phyloP scores from a whole-genome alignment of 2,888 invertebrate species.

The Latrodectus hesperus region DNA sequence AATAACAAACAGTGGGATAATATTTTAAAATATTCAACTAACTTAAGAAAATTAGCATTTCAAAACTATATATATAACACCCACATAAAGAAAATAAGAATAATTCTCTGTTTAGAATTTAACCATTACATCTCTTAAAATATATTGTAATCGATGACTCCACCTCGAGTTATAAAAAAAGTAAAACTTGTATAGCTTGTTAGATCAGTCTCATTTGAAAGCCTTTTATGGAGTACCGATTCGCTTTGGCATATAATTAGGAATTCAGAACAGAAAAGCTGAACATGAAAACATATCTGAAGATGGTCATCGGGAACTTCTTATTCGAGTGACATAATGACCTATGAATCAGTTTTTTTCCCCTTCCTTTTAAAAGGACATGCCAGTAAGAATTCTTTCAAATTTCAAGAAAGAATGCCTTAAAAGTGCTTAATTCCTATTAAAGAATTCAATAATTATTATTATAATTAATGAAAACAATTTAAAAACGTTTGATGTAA shows the following conservation, averaged over 20 bases:
- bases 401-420: too few species aligned
- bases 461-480: too few species aligned
- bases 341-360: too few species aligned
- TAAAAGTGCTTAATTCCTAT: too few species aligned
- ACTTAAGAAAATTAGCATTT: not conserved
- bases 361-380: too few species aligned
- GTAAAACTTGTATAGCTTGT: not conserved
- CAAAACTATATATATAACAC: not conserved
- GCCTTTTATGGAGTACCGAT: conserved; percentile 14
- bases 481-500: too few species aligned
- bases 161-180: not conserved
- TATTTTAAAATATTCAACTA: too few species aligned
- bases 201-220: not conserved
- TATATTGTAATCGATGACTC: not conserved
- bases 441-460: too few species aligned
- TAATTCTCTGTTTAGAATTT: not conserved
- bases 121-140: not conserved
- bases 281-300: not conserved
- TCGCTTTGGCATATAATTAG: not conserved
- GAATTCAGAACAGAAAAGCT: not conserved
- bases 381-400: too few species aligned
- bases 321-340: too few species aligned
- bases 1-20: too few species aligned
- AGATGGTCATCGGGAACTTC: not conserved
- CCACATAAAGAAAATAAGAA: not conserved